These are phyloP conservation scores for Drosophila demipolita DNA, from an alignment of 2,888 invertebrate genomes.

Conservation along the genomic window DNA sequence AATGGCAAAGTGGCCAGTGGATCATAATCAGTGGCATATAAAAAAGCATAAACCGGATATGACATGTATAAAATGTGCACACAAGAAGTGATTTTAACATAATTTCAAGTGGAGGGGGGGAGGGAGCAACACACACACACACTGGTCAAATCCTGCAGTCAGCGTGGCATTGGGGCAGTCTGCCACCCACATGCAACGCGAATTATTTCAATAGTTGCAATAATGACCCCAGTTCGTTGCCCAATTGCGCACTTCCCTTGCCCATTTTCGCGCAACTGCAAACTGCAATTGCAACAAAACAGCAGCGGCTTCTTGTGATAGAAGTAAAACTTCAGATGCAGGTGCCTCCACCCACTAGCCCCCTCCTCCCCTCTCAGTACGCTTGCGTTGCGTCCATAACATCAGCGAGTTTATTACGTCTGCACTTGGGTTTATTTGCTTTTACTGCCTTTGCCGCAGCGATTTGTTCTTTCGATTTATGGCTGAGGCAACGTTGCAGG, in stretches of 20 bases:
- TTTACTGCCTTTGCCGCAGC: slow-evolving; percentile 81
- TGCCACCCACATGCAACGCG: slow-evolving; percentile 67
- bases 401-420: slow-evolving; percentile 81
- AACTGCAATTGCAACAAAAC: slow-evolving; percentile 4
- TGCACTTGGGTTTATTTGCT: slow-evolving; percentile 81
- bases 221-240: slow-evolving; percentile 68
- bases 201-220: slow-evolving; percentile 76
- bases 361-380: neutral
- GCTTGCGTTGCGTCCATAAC: slow-evolving; percentile 57
- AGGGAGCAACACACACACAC: slow-evolving; percentile 6
- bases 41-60: slow-evolving; percentile 72
- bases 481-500: slow-evolving; percentile 39
- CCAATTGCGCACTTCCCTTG: slow-evolving; percentile 66
- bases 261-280: slow-evolving; percentile 39
- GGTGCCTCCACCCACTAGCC: neutral
- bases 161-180: slow-evolving; percentile 1
- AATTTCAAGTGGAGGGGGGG: slow-evolving; percentile 20
- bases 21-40: slow-evolving; percentile 67
- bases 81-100: slow-evolving; percentile 31
- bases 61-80: slow-evolving; percentile 66
- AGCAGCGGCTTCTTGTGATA: slow-evolving; percentile 6
- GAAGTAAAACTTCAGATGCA: slow-evolving; percentile 50
- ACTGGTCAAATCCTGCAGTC: slow-evolving; percentile 2
- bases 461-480: slow-evolving; percentile 82
- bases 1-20: slow-evolving; percentile 36